Percentiles rank a stretch among this genome's conserved stretches.
phyloP scores from a whole-genome alignment of 1,140 invertebrate species.

The Drosophila orena region DNA sequence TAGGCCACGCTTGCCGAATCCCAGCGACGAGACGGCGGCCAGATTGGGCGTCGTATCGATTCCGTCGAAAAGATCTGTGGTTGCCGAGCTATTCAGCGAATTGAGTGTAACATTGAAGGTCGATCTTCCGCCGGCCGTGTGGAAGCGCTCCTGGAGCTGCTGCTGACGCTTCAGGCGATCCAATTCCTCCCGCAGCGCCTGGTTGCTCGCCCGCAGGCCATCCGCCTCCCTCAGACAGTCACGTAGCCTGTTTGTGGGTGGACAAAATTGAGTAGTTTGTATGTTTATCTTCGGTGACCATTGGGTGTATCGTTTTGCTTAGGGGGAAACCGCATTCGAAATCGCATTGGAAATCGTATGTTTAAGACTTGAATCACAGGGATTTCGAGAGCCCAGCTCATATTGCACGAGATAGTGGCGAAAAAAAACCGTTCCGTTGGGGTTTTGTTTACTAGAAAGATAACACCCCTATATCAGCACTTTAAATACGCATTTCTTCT shows the following conservation, averaged over 20 bases:
- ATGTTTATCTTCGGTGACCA: too few relatives aligned
- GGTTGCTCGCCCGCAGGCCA: slow-evolving; percentile 73
- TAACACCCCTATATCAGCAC: not conserved
- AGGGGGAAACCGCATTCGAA: not conserved
- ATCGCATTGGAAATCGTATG: not conserved
- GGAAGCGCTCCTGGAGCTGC: slow-evolving; percentile 64
- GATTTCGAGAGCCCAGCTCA: not conserved
- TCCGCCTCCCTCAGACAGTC: slow-evolving; percentile 77
- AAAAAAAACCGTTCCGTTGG: not conserved
- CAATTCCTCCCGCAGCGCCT: slow-evolving; percentile 70
- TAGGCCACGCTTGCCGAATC: slow-evolving; percentile 77
- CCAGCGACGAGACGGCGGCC: slow-evolving; percentile 59
- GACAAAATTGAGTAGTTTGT: slow-evolving; percentile 70
- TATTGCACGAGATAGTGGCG: not conserved
- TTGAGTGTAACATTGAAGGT: slow-evolving; percentile 72
- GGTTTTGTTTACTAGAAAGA: not conserved
- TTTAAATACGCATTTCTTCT: not conserved
- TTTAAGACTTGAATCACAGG: not conserved
- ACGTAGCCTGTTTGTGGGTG: slow-evolving; percentile 54
- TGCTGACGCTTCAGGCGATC: slow-evolving; percentile 66
- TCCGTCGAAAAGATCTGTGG: slow-evolving; percentile 72
- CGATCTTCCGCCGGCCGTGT: slow-evolving; percentile 48
- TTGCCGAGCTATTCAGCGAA: slow-evolving; percentile 70
- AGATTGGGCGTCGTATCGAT: slow-evolving; percentile 62
- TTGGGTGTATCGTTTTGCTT: not conserved